Conservation (phyloP, 2,113 vertebrate species). For the Eleginops maclovinus region DNA sequence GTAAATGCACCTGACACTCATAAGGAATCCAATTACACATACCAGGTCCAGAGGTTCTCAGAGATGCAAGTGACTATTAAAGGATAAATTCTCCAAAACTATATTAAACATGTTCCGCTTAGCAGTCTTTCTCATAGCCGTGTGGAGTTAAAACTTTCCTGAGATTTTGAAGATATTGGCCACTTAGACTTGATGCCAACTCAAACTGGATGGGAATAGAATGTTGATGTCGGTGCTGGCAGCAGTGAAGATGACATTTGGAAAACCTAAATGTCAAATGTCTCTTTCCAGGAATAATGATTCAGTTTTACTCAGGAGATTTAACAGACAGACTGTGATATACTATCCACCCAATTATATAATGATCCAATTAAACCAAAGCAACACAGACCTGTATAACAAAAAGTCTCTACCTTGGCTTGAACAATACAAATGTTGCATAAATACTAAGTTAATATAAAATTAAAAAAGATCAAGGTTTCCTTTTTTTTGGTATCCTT, state of each 20-base stretch:
- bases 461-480: not conserved
- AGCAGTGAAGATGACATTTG: slow-evolving; percentile 31
- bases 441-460: not conserved
- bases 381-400: not conserved
- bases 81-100: not conserved
- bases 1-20: too few relatives aligned
- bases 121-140: not conserved
- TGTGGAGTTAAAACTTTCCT: not conserved
- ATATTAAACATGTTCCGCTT: not conserved
- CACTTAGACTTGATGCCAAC: not conserved
- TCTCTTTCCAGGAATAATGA: slow-evolving; percentile 26
- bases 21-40: not conserved
- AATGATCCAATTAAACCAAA: not conserved
- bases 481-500: not conserved
- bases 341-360: not conserved
- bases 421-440: not conserved
- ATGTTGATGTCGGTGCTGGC: not conserved
- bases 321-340: not conserved
- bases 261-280: slow-evolving; percentile 32
- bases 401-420: not conserved
- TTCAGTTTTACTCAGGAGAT: not conserved
- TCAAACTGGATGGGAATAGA: not conserved
- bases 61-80: not conserved
- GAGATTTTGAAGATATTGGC: not conserved
- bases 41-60: not conserved